Base-by-base conservation (phyloP, 2,888 invertebrate genomes). In the Andrena fulva region DNA sequence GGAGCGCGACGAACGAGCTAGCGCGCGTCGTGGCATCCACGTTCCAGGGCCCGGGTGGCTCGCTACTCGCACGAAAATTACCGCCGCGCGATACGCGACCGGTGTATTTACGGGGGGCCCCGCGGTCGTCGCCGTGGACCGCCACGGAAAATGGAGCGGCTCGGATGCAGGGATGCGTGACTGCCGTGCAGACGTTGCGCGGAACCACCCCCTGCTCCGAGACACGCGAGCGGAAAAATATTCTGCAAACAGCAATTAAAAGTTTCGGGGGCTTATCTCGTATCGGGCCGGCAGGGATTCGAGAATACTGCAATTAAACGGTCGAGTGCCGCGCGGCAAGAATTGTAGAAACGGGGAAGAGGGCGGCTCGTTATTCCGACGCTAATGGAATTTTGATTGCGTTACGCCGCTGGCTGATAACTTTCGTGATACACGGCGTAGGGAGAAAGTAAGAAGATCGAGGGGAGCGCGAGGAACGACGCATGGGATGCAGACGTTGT, bases 111-210 rank as follows among this genome's bases (percentile, higher is more conserved):
- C 70, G 82, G 72, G 66, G 4, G 20, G 12, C 35, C 31, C 52
- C 54, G 60, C 27, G 72, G 24, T 24, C 24, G 8, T 16, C 12
- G 24, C n/a, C 12, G 29, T 31, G 52, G 24, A 2, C 52, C 12
- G 20, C 20, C 20, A 70, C 31, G 33, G 73, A 77, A 81, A 78
- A 79, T 29, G 64, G 74, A 75, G 50, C 52, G 35, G 56, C 42
- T 16, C 24, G 64, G 60, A 54, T 3, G 82, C 87, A 71, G 68
- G 79, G 83, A 82, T 77, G 87, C 87, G 83, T 78, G 78, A 87
- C 73, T 60, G 64, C 12, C 20, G 50, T 54, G 67, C 54, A 87
- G 77, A 77, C 72, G 33, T 48, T 59, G 62, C 62, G 76, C 69
- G 29, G 59, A 64, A 67, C 73, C 60, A 52, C 60, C 68, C 33